These are phyloP conservation scores for Ganaspis sp. DNA, from an alignment of 1,140 invertebrate species.

Conservation along the genomic window DNA sequence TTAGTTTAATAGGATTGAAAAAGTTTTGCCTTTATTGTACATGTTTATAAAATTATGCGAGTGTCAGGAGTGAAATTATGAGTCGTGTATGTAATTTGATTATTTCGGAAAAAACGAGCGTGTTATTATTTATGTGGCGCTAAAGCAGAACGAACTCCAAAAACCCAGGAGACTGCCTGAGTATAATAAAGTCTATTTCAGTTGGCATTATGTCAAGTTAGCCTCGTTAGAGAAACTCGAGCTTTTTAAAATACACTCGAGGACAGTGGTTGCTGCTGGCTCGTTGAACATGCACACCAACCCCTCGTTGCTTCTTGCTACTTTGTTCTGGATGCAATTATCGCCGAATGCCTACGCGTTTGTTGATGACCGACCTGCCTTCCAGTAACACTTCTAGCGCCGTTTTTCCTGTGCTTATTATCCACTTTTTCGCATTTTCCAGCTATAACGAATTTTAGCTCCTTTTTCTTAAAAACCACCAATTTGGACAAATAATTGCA, in stretches of 20 bases:
- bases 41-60: background rate
- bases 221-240: conserved; percentile 73
- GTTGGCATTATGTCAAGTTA: conserved; percentile 76
- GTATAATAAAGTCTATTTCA: conserved; percentile 74
- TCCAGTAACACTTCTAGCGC: background rate
- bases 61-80: background rate
- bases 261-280: conserved; percentile 65
- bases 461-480: too few species aligned
- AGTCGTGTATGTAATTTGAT: background rate
- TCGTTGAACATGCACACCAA: conserved; percentile 72
- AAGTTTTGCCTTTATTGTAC: background rate
- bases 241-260: conserved; percentile 71
- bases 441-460: too few species aligned
- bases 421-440: background rate
- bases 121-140: conserved; percentile 13
- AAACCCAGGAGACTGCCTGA: conserved; percentile 45
- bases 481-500: too few species aligned
- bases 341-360: conserved; percentile 52
- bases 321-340: conserved; percentile 60
- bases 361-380: conserved; percentile 48
- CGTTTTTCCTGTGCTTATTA: background rate
- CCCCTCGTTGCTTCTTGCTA: conserved; percentile 54
- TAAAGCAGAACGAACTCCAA: conserved; percentile 8
- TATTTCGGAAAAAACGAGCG: background rate
- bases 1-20: background rate